Conservation (phyloP, 2,888 invertebrate species). For the Plebejus anna region DNA sequence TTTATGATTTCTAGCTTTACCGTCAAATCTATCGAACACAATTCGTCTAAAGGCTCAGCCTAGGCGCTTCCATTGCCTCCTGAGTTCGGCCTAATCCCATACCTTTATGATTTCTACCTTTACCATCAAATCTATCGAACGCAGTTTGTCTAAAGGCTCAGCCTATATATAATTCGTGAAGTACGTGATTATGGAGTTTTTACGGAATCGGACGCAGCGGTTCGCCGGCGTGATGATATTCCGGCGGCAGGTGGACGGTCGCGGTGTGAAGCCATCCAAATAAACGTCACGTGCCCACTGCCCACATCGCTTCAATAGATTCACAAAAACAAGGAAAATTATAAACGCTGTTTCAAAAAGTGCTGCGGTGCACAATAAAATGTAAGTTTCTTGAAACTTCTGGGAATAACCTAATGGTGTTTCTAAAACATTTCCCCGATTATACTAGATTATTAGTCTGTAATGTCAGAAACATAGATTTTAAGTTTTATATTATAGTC, state of each 20-base stretch:
- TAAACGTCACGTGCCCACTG: slow-evolving; percentile 52
- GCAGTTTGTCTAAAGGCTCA: slow-evolving; percentile 33
- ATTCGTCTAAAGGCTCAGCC: too few species aligned
- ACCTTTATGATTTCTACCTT: not conserved
- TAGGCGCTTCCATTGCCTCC: not conserved
- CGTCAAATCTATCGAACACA: too few species aligned
- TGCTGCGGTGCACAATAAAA: not conserved
- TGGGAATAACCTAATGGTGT: not conserved
- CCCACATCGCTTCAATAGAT: slow-evolving; percentile 31
- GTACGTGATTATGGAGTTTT: slow-evolving; percentile 69
- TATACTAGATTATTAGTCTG: too few species aligned
- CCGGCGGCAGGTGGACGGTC: slow-evolving; percentile 52
- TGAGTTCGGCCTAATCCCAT: not conserved
- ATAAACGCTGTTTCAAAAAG: slow-evolving; percentile 20
- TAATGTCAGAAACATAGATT: too few species aligned
- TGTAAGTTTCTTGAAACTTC: not conserved
- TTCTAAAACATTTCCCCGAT: not conserved
- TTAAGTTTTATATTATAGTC: not conserved
- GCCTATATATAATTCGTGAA: slow-evolving; percentile 71
- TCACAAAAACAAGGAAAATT: slow-evolving; percentile 30
- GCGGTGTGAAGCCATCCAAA: slow-evolving; percentile 47
- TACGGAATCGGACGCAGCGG: slow-evolving; percentile 45
- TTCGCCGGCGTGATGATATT: slow-evolving; percentile 61
- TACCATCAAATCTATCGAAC: not conserved
- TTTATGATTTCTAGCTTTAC: too few species aligned